A percentile compares a stretch with the other conserved stretches of the same genome.
Conservation (phyloP, 2,113 vertebrate genomes). For the Antigone vipio region DNA sequence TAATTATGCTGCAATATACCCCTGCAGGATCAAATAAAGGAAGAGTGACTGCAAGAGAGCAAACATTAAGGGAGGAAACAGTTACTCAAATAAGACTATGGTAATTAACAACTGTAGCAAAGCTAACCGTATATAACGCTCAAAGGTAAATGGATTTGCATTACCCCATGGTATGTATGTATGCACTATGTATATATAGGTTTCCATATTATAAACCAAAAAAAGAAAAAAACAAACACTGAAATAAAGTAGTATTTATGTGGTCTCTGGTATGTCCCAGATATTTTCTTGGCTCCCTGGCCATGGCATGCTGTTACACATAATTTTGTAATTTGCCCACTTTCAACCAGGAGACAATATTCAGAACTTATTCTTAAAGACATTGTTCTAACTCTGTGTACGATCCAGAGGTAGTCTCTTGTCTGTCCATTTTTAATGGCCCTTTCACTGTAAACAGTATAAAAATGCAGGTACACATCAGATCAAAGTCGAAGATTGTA, state of each 20-base stretch:
- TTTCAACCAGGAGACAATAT: not conserved
- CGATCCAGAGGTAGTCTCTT: not conserved
- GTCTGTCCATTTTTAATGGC: not conserved
- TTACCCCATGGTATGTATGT: not conserved
- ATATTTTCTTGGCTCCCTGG: not conserved
- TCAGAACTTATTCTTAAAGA: not conserved
- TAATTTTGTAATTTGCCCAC: not conserved
- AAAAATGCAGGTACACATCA: not conserved
- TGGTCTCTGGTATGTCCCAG: not conserved
- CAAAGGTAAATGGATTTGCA: not conserved
- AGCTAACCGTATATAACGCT: not conserved
- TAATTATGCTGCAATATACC: slow-evolving; percentile 57
- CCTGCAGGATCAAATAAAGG: slow-evolving; percentile 53
- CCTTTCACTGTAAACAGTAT: not conserved
- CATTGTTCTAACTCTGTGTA: not conserved
- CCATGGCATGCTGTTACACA: not conserved
- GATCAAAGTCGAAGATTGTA: not conserved
- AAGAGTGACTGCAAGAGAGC: slow-evolving; percentile 32
- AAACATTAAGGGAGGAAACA: slow-evolving; percentile 12
- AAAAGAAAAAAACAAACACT: not conserved
- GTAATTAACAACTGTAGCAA: slow-evolving; percentile 1
- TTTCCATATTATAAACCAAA: not conserved
- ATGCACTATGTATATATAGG: not conserved
- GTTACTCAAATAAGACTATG: not conserved
- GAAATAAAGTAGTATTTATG: not conserved